Evolutionary conservation across 2,797 vertebrate genomes (phyloP).

Genomic region (Choloepus didactylus): DNA sequence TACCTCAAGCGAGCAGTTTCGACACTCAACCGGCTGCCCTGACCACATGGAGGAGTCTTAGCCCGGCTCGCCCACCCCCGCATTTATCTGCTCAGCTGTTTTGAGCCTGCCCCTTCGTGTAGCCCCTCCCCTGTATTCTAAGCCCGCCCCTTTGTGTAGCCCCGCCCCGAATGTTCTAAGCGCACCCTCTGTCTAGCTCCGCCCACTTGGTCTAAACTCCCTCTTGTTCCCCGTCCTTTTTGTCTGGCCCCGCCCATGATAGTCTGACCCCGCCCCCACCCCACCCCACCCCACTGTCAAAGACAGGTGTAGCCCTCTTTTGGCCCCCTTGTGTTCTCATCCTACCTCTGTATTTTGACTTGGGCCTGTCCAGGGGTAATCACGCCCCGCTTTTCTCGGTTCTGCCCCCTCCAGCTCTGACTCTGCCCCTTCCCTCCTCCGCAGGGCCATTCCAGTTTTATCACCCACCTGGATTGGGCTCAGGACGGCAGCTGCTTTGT

Average conservation of each 20-base stretch:
- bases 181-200: conserved; percentile 2
- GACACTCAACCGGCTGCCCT: conserved; percentile 42
- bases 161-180: conserved; percentile 23
- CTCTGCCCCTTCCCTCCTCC: neutral
- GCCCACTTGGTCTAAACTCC: neutral
- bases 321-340: conserved; percentile 62
- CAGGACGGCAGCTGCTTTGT: conserved; percentile 92
- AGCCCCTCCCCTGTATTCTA: neutral
- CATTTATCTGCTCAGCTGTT: conserved; percentile 44
- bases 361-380: neutral
- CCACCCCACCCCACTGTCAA: conserved; percentile 23
- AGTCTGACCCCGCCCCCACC: conserved; percentile 55
- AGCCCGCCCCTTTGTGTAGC: conserved; percentile 62
- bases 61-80: conserved; percentile 13
- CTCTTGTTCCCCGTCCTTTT: conserved; percentile 18
- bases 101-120: conserved; percentile 41
- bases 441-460: conserved; percentile 96
- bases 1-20: conserved; percentile 73
- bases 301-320: conserved; percentile 1
- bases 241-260: conserved; percentile 69
- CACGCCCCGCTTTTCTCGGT: neutral
- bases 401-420: neutral
- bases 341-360: conserved; percentile 54
- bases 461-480: conserved; percentile 96
- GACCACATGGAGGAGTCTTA: conserved; percentile 7